Conservation (phyloP, 2,797 vertebrate species). For the Urophycis tenuis region DNA sequence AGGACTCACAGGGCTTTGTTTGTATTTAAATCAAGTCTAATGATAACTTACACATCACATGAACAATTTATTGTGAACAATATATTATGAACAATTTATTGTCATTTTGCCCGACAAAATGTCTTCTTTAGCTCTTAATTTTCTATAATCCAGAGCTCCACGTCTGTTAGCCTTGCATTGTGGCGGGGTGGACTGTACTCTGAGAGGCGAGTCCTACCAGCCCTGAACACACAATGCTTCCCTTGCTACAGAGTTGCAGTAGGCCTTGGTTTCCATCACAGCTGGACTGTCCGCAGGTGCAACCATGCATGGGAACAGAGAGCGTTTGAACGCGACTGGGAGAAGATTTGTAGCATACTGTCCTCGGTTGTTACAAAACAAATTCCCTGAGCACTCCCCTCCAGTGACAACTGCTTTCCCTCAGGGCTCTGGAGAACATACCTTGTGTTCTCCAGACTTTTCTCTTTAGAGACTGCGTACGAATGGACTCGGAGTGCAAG, state of each 20-base stretch:
- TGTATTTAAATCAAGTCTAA: no score
- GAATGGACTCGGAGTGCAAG: constrained; percentile 10
- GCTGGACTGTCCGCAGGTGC: constrained; percentile 20
- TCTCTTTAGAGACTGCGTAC: constrained; percentile 3
- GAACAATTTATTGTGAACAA: no score
- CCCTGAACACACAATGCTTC: not conserved
- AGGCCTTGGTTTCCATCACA: not conserved
- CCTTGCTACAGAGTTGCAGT: not conserved
- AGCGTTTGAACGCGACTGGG: not conserved
- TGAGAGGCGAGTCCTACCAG: not conserved
- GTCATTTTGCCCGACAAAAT: not conserved
- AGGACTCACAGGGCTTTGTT: no score
- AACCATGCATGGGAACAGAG: constrained; percentile 1
- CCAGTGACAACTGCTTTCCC: no score
- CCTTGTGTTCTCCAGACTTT: no score
- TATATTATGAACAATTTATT: no score
- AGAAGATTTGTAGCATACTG: constrained; percentile 18
- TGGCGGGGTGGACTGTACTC: not conserved
- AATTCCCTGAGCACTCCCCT: not conserved
- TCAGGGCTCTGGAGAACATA: no score
- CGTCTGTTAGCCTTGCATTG: not conserved
- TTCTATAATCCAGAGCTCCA: not conserved
- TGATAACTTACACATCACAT: no score
- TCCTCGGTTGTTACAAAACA: constrained; percentile 9
- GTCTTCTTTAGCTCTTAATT: not conserved